Percentiles rank a stretch among this genome's conserved stretches.
Conservation (phyloP, 2,797 vertebrate species). For the Dendrocincla tyrannina region DNA sequence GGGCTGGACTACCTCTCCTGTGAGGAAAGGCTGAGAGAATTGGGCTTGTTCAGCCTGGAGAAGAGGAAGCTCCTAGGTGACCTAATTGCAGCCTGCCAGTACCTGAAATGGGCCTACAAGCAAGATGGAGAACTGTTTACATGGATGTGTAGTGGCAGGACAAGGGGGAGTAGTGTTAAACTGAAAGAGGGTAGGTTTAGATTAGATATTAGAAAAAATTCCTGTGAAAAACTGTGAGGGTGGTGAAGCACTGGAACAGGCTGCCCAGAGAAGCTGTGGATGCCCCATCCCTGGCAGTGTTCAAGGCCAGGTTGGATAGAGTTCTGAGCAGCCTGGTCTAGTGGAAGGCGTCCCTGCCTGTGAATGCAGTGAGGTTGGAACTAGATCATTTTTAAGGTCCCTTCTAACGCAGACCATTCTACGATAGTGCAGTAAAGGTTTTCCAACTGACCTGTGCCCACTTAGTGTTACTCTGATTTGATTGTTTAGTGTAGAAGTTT, state of each 20-base stretch:
- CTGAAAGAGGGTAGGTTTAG: background rate
- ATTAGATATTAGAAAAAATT: background rate
- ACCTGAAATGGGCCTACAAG: background rate
- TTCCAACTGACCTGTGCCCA: background rate
- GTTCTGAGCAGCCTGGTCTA: background rate
- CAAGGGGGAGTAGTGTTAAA: background rate
- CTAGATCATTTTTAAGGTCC: background rate
- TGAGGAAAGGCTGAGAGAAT: background rate
- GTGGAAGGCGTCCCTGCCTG: background rate
- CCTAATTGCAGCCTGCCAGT: background rate
- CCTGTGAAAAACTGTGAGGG: background rate
- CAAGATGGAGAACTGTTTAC: background rate
- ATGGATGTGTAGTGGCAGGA: background rate
- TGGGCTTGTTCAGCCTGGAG: background rate
- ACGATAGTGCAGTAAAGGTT: background rate
- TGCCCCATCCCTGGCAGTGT: accelerated
- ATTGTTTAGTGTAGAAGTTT: background rate
- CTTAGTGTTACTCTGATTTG: background rate
- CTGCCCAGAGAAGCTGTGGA: background rate
- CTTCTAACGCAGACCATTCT: background rate
- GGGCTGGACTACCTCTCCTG: background rate
- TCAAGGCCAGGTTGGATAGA: background rate
- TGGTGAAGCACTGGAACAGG: background rate
- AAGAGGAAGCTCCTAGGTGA: background rate
- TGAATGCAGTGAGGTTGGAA: background rate